Base-by-base conservation (phyloP, 2,797 vertebrate species). In the Gymnoscopelus microlampas region DNA sequence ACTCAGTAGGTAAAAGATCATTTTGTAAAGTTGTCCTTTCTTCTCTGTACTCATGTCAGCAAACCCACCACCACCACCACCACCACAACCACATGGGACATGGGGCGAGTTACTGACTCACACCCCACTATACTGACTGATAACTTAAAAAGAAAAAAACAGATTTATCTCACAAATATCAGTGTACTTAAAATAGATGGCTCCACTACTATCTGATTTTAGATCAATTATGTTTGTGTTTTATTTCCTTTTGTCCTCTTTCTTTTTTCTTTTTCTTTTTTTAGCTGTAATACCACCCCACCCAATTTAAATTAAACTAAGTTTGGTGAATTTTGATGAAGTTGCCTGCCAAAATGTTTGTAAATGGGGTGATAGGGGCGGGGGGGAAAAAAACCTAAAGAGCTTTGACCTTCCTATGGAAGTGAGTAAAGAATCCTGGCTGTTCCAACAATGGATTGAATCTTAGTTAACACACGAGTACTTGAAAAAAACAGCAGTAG, bases 1-100 rank as follows among this genome's bases (percentile, higher is more conserved):
- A 96, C 96, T 98, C 96, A 98, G 96, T 98, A 99, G 97, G 97
- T 99, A 99, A 98, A 96, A 97, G 97, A 97, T 97, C 95, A 96
- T 99, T 99, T 99, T 98, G 97, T 99, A 98, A 96, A 99, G 97
- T 98, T 98, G 96, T 96, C 96, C 92, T 89, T 93, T 92, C 91
- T 97, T 98, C 96, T 97, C 96, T 99, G 97, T 98, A 96, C 95
- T 97, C 89, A 95, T 96, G 94, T 96, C 94, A 94, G 94, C 96
- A 95, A 91, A 85, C 39, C 81, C 81, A 82, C 72, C 77, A 19
- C 89, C 86, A 35, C 89, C 86, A 91, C 95, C 39, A 44, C 80
- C 81, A 82, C 73, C 77, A 74, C 32, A 35, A 13, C 89, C 86
- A 91, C 95, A 96, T 94, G 94, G 97, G 96, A 97, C 96, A 94